Evolutionary conservation across 2,888 invertebrate species (phyloP).

Genomic region (Drosophila peninsularis): DNA sequence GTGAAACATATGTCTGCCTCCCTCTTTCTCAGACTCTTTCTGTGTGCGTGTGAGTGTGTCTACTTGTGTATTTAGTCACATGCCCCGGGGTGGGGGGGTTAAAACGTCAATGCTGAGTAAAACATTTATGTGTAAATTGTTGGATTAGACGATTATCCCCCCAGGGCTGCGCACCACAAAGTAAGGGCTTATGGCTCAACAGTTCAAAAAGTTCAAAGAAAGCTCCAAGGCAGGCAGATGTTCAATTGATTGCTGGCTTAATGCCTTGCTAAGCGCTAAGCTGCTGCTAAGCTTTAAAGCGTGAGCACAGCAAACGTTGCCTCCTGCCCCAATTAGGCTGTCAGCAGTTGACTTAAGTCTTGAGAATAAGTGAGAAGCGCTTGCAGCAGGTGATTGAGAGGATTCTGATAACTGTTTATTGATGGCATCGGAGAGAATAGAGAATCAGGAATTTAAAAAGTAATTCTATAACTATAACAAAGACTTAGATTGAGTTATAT

Average conservation of each 20-base stretch:
- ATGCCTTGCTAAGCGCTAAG: conserved; percentile 29
- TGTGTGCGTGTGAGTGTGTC: conserved; percentile 5
- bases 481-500: background rate
- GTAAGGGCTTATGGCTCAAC: conserved; percentile 32
- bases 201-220: conserved; percentile 37
- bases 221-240: conserved; percentile 13
- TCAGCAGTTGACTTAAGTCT: conserved; percentile 6
- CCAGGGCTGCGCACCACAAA: conserved; percentile 17
- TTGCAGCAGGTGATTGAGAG: background rate
- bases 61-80: background rate
- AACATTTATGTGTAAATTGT: conserved; percentile 58
- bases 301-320: conserved; percentile 1
- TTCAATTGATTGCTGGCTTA: conserved; percentile 45
- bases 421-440: background rate
- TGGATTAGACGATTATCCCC: conserved; percentile 49
- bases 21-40: background rate
- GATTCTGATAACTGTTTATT: background rate
- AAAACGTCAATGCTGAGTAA: conserved; percentile 36
- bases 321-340: conserved; percentile 7
- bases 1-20: conserved; percentile 36
- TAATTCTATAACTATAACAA: background rate
- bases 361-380: background rate
- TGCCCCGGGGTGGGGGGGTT: conserved; percentile 12
- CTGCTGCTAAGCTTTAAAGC: conserved; percentile 27
- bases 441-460: background rate